Evolutionary conservation across 2,113 vertebrate species (phyloP).

Genomic region (Stigmatopora nigra): DNA sequence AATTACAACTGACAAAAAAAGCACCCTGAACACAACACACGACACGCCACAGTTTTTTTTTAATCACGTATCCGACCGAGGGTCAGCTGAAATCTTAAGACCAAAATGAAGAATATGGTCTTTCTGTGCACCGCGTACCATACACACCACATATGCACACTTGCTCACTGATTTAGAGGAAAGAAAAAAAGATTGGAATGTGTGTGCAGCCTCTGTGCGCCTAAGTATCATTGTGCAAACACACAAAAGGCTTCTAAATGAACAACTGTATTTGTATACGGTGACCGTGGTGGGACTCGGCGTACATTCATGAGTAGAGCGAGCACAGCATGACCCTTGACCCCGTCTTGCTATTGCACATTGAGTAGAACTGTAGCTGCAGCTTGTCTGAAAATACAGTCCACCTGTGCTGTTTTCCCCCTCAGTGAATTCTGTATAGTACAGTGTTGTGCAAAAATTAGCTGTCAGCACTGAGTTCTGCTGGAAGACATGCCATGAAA

Average conservation of each 20-base stretch:
- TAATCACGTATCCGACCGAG: constrained; percentile 39
- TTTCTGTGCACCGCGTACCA: constrained; percentile 13
- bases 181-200: constrained; percentile 7
- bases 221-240: constrained; percentile 40
- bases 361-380: neutral
- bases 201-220: constrained; percentile 45
- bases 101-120: constrained; percentile 25
- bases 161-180: neutral
- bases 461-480: neutral
- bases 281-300: constrained; percentile 30
- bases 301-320: constrained; percentile 54
- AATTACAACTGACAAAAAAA: constrained; percentile 39
- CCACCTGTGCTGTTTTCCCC: too few relatives aligned
- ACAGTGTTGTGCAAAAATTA: neutral
- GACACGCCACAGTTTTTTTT: constrained; percentile 45
- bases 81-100: constrained; percentile 19
- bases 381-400: neutral
- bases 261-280: constrained; percentile 32
- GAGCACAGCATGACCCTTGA: constrained; percentile 5
- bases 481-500: neutral
- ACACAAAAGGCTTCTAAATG: constrained; percentile 42
- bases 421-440: neutral
- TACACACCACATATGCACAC: constrained; percentile 1
- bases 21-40: constrained; percentile 59
- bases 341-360: neutral